Evolutionary conservation across 2,797 vertebrate genomes (phyloP).

Genomic region (Sciurus carolinensis): DNA sequence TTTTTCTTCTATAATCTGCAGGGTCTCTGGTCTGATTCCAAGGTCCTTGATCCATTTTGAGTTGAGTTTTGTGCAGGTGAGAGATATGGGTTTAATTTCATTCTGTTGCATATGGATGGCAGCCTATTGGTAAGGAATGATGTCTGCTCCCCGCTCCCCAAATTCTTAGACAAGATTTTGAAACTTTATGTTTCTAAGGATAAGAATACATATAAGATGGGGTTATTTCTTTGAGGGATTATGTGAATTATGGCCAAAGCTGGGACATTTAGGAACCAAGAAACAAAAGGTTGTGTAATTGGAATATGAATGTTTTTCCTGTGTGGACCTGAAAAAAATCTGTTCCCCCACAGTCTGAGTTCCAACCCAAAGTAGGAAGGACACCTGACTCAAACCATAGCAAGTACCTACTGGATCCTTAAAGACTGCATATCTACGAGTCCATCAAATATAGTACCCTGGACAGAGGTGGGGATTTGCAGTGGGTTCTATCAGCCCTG

Average conservation of each 20-base stretch:
- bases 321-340: background rate
- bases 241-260: background rate
- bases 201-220: background rate
- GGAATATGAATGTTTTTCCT: background rate
- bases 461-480: background rate
- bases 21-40: too few species aligned
- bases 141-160: background rate
- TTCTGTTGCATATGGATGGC: background rate
- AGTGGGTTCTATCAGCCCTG: background rate
- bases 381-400: background rate
- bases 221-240: background rate
- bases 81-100: too few species aligned
- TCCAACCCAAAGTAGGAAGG: background rate
- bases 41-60: too few species aligned
- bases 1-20: too few species aligned
- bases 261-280: background rate
- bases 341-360: background rate
- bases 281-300: background rate
- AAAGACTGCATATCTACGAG: background rate
- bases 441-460: background rate
- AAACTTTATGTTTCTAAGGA: background rate
- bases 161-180: background rate
- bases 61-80: too few species aligned
- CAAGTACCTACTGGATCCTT: background rate
- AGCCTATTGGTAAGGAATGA: background rate